A percentile compares a stretch with the other conserved stretches of the same genome.
Evolutionary conservation across 1,140 invertebrate genomes (phyloP).

Genomic region (Papilio polytes): DNA sequence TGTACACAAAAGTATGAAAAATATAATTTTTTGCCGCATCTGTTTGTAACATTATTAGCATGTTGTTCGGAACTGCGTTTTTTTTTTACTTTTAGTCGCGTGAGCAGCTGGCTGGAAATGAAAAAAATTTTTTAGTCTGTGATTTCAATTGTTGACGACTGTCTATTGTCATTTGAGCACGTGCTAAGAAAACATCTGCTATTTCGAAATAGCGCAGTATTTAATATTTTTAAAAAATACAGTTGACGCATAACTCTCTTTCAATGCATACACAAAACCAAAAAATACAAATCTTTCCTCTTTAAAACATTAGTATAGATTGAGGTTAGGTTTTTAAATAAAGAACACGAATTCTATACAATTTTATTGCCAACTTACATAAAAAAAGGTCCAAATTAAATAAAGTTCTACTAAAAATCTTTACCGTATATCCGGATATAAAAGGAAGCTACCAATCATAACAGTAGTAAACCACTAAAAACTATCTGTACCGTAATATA

Average conservation of each 20-base stretch:
- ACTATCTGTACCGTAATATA: slow-evolving; percentile 43
- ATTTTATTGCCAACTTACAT: too few species aligned
- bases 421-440: background rate
- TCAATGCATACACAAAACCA: too few species aligned
- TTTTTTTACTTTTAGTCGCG: background rate
- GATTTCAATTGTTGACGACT: slow-evolving; percentile 32
- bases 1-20: background rate
- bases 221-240: background rate
- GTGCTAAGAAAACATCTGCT: slow-evolving; percentile 35
- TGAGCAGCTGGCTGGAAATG: background rate
- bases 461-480: slow-evolving; percentile 34
- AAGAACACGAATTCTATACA: too few species aligned
- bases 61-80: background rate
- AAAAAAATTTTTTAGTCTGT: slow-evolving; percentile 33
- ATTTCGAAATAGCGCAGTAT: slow-evolving; percentile 5
- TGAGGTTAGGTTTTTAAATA: too few species aligned
- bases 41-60: background rate
- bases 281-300: too few species aligned
- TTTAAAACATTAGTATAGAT: too few species aligned
- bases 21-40: background rate
- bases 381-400: background rate
- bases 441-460: slow-evolving; percentile 46
- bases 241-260: too few species aligned
- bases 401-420: background rate
- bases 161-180: slow-evolving; percentile 27